phyloP scores from a whole-genome alignment of 2,113 vertebrate genomes.

The Ondatra zibethicus region DNA sequence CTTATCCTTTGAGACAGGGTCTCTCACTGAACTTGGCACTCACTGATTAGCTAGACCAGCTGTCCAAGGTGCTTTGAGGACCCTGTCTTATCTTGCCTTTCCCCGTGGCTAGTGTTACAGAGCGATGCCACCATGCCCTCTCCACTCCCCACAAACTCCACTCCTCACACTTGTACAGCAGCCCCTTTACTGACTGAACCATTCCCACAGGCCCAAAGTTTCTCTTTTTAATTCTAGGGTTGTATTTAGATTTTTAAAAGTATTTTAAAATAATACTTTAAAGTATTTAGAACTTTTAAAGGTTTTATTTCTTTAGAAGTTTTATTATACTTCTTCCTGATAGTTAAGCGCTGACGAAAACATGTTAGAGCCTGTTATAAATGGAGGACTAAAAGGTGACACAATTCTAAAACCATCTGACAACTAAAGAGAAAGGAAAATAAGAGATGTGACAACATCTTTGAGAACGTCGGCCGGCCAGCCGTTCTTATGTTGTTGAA shows the following conservation, averaged over 20 bases:
- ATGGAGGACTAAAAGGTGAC: neutral
- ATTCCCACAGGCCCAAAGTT: too few relatives aligned
- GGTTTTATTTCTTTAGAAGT: neutral
- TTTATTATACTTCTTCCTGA: constrained; percentile 21
- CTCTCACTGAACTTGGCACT: neutral
- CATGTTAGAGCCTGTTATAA: neutral
- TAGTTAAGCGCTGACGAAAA: constrained; percentile 21
- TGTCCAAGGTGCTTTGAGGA: neutral
- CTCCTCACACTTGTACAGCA: too few relatives aligned
- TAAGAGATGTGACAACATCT: constrained; percentile 9
- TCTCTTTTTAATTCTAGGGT: neutral
- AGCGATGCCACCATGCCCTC: neutral
- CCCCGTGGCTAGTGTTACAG: neutral
- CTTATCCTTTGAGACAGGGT: neutral
- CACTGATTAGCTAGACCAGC: neutral
- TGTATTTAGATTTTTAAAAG: neutral
- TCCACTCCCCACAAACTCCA: neutral
- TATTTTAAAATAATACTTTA: neutral
- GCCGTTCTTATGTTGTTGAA: constrained; percentile 14
- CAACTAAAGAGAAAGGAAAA: neutral
- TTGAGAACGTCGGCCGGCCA: constrained; percentile 12
- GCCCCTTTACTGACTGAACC: too few relatives aligned
- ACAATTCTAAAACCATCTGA: constrained; percentile 25
- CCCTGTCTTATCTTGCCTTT: neutral
- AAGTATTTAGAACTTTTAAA: neutral